phyloP scores from a whole-genome alignment of 2,888 invertebrate genomes.

The Seira musarum region DNA sequence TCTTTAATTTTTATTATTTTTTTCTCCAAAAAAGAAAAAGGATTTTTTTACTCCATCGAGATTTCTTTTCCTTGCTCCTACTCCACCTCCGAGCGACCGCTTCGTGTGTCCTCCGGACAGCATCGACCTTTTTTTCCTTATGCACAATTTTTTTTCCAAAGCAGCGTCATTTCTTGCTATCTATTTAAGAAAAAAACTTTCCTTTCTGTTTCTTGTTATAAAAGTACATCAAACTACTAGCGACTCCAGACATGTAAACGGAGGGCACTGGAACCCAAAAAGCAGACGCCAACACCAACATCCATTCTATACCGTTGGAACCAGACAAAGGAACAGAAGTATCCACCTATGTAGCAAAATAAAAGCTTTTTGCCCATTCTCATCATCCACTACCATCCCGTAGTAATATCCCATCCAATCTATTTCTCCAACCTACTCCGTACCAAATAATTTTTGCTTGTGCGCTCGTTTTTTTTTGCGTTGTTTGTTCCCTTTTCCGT shows the following conservation, averaged over 20 bases:
- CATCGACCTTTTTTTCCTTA: conserved; percentile 1
- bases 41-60: neutral
- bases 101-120: conserved; percentile 13
- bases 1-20: neutral
- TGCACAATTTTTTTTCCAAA: neutral
- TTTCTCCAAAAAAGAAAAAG: conserved; percentile 4
- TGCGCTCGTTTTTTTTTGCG: conserved; percentile 1
- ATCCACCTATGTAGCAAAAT: neutral
- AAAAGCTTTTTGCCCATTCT: conserved; percentile 1
- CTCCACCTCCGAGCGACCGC: conserved; percentile 10
- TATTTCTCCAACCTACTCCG: conserved; percentile 10
- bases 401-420: conserved; percentile 4
- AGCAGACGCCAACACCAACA: conserved; percentile 36
- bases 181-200: neutral
- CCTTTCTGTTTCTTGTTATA: neutral
- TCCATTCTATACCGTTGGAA: conserved; percentile 7
- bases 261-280: conserved; percentile 47
- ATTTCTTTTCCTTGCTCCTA: neutral
- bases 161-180: neutral
- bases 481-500: conserved; percentile 19
- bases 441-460: conserved; percentile 9
- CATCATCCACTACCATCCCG: conserved; percentile 27
- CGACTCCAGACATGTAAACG: conserved; percentile 41
- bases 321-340: conserved; percentile 1
- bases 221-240: neutral